Evolutionary conservation across 2,888 invertebrate species (phyloP).

Genomic region (Drosophila silvestris): DNA sequence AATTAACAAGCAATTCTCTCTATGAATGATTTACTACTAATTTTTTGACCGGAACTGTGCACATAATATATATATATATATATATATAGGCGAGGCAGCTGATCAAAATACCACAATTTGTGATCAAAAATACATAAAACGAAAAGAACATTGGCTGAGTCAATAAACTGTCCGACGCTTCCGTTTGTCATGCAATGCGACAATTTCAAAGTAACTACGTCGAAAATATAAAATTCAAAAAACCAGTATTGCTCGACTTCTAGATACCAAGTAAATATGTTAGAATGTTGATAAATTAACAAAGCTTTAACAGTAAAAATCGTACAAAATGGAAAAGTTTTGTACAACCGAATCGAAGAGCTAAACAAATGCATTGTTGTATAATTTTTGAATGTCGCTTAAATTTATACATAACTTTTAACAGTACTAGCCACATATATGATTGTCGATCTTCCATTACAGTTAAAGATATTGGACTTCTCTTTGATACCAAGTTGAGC

Average conservation of each 20-base stretch:
- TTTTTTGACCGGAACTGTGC: not conserved
- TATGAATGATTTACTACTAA: not conserved
- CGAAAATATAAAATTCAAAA: not conserved
- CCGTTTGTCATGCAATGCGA: conserved; percentile 49
- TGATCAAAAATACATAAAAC: conserved; percentile 61
- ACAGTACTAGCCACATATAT: not conserved
- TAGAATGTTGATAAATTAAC: not conserved
- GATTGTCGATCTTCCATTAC: not conserved
- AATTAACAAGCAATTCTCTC: not conserved
- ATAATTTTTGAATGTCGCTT: not conserved
- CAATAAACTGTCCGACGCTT: conserved; percentile 61
- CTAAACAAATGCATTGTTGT: not conserved
- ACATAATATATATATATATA: not conserved
- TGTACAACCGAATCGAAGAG: not conserved
- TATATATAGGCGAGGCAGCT: conserved; percentile 8
- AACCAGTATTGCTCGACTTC: not conserved
- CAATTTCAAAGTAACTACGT: conserved; percentile 38
- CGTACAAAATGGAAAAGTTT: not conserved
- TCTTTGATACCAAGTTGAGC: not conserved
- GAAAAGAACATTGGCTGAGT: conserved; percentile 55
- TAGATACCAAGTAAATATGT: conserved; percentile 6
- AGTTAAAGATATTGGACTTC: not conserved
- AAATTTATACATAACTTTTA: not conserved
- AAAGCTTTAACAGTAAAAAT: not conserved
- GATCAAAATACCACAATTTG: conserved; percentile 53